These are phyloP conservation scores for Helleia helle DNA, from an alignment of 2,888 invertebrate genomes.

Conservation along the genomic window DNA sequence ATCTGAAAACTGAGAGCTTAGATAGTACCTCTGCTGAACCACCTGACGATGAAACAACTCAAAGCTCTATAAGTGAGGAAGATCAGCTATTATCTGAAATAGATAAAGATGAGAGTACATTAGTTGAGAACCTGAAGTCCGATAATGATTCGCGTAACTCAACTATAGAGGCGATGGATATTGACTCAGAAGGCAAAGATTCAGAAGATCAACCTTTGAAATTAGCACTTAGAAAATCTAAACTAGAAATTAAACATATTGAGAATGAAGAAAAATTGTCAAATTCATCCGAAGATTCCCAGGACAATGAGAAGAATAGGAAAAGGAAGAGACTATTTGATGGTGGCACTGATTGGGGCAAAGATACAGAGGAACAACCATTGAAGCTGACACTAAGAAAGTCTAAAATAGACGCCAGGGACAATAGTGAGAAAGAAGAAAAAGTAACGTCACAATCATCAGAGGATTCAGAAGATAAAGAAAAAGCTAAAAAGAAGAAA, in stretches of 20 bases:
- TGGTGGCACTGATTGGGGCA: background rate
- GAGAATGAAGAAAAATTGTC: conserved; percentile 32
- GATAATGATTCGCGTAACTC: conserved; percentile 14
- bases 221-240: conserved; percentile 11
- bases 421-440: conserved; percentile 29
- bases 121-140: conserved; percentile 27
- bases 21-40: conserved; percentile 46
- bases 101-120: conserved; percentile 30
- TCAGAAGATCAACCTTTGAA: conserved; percentile 13
- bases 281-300: conserved; percentile 34
- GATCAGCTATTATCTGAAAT: conserved; percentile 36
- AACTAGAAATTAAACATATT: conserved; percentile 21
- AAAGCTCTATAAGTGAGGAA: conserved; percentile 45
- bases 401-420: conserved; percentile 18
- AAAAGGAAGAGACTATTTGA: conserved; percentile 19
- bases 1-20: conserved; percentile 36
- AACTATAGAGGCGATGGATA: conserved; percentile 9
- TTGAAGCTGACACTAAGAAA: background rate
- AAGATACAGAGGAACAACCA: background rate
- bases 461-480: conserved; percentile 39
- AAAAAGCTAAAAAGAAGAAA: conserved; percentile 38
- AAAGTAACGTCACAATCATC: conserved; percentile 30
- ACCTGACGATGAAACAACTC: conserved; percentile 44
- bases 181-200: conserved; percentile 13
- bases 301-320: conserved; percentile 24